Evolutionary conservation across 1,140 invertebrate species (phyloP).

Genomic region (Anastrepha ludens): DNA sequence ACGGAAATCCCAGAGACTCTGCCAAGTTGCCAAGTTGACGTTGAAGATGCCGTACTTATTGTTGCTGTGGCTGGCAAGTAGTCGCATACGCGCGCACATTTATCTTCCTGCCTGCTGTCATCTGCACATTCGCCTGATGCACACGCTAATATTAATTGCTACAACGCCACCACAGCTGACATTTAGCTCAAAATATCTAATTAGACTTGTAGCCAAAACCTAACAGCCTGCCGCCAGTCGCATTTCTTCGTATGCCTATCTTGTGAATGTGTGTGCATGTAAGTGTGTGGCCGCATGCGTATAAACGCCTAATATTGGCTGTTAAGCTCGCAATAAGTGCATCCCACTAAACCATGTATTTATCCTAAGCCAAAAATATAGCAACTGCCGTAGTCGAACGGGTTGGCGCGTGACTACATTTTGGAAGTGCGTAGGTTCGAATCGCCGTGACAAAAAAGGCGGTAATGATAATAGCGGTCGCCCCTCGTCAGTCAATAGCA

Average conservation of each 20-base stretch:
- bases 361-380: too few species aligned
- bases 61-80: neutral
- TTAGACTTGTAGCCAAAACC: neutral
- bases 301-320: neutral
- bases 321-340: neutral
- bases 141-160: slow-evolving; percentile 1
- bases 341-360: too few species aligned
- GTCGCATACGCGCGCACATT: neutral
- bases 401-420: too few species aligned
- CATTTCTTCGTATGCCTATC: neutral
- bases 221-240: neutral
- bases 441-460: too few species aligned
- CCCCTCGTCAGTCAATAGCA: too few species aligned
- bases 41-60: neutral
- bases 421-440: too few species aligned
- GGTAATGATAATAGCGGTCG: too few species aligned
- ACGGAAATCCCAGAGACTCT: neutral
- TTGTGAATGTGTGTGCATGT: neutral
- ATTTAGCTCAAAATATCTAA: slow-evolving; percentile 34
- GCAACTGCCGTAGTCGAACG: too few species aligned
- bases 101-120: neutral
- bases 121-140: neutral
- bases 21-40: neutral
- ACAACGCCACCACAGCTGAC: slow-evolving; percentile 2
- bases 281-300: neutral